These are phyloP conservation scores for Toxostoma redivivum DNA, from an alignment of 2,113 vertebrate genomes.

Conservation along the genomic window DNA sequence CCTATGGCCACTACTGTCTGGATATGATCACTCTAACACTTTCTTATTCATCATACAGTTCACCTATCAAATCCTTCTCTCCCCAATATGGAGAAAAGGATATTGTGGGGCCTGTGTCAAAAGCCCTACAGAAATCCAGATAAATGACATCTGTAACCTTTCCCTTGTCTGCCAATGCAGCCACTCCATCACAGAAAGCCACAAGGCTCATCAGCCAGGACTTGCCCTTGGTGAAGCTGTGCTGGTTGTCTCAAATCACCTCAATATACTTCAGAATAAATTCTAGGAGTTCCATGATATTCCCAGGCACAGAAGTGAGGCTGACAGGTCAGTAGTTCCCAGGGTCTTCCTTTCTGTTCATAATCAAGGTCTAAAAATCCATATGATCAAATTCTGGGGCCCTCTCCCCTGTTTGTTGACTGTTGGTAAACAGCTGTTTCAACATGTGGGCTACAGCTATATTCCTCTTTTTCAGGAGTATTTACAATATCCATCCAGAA, in stretches of 20 bases:
- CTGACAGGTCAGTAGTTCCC: not conserved
- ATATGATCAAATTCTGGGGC: not conserved
- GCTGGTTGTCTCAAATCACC: not conserved
- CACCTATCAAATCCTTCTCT: not conserved
- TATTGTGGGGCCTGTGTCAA: not conserved
- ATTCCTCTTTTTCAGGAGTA: not conserved
- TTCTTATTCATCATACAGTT: not conserved
- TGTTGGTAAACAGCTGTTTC: not conserved
- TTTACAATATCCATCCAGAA: not conserved
- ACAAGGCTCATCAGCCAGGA: not conserved
- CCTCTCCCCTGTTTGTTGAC: not conserved
- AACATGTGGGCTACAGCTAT: not conserved
- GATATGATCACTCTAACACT: not conserved
- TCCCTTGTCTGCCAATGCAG: not conserved
- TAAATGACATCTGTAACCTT: fast-evolving
- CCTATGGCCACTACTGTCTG: not conserved
- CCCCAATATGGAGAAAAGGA: not conserved
- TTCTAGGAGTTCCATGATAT: not conserved
- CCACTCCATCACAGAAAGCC: not conserved
- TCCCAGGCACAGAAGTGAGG: not conserved
- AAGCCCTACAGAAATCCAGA: not conserved
- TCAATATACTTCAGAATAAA: not conserved
- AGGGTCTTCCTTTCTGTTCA: not conserved
- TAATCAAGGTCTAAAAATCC: not conserved
- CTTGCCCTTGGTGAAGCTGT: too few relatives aligned